Percentiles rank a stretch among this genome's conserved stretches.
Evolutionary conservation across 2,888 invertebrate species (phyloP).

Genomic region (Drosophila peninsularis): DNA sequence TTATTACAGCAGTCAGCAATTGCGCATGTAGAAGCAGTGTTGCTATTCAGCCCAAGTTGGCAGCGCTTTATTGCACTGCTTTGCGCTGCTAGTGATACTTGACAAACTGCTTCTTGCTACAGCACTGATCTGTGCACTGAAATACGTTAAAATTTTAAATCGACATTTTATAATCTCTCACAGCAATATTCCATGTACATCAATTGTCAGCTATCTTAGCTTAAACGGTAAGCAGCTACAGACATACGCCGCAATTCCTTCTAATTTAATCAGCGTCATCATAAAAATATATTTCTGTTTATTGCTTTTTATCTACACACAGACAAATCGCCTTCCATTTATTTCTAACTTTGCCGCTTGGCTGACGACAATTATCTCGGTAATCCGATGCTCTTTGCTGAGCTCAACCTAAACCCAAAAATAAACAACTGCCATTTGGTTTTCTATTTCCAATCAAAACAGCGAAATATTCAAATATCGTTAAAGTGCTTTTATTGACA

Average conservation of each 20-base stretch:
- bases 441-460: constrained; percentile 33
- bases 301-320: neutral
- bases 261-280: neutral
- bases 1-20: constrained; percentile 11
- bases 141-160: neutral
- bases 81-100: neutral
- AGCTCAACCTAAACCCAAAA: constrained; percentile 1
- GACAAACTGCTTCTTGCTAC: constrained; percentile 7
- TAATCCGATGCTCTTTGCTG: constrained; percentile 31
- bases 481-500: constrained; percentile 58
- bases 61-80: constrained; percentile 12
- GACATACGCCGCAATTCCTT: neutral
- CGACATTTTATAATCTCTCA: too few species aligned
- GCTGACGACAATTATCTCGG: constrained; percentile 30
- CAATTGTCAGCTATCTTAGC: too few species aligned
- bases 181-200: too few species aligned
- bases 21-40: neutral
- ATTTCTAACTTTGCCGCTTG: constrained; percentile 22
- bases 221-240: neutral
- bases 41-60: constrained; percentile 2
- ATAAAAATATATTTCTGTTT: neutral
- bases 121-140: neutral
- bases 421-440: neutral
- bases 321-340: neutral
- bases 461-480: constrained; percentile 43